A percentile compares a stretch with the other conserved stretches of the same genome.
Conservation (phyloP, 2,113 vertebrate species). For the Notiomystis cincta region DNA sequence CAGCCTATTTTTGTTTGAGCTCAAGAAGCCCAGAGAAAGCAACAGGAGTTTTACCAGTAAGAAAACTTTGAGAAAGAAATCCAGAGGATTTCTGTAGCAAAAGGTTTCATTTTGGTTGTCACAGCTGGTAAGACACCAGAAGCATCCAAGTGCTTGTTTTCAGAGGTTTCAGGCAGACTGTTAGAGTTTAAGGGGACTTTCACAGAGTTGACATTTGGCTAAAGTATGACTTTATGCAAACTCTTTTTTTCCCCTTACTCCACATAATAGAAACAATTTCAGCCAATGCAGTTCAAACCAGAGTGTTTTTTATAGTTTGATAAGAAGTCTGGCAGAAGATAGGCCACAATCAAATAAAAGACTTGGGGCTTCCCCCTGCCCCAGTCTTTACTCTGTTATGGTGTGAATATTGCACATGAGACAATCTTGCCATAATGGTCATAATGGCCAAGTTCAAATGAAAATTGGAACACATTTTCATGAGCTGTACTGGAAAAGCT, state of each 20-base stretch:
- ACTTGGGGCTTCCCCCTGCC: neutral
- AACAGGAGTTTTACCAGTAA: neutral
- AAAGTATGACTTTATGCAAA: neutral
- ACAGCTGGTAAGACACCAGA: neutral
- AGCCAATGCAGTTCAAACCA: neutral
- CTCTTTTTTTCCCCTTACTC: neutral
- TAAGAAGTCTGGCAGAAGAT: neutral
- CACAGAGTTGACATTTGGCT: neutral
- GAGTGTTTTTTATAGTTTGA: neutral
- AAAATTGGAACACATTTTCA: neutral
- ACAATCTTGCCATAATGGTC: neutral
- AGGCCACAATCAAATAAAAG: neutral
- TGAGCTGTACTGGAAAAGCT: neutral
- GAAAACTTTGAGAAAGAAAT: neutral
- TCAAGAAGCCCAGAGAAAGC: neutral
- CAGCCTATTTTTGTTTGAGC: neutral
- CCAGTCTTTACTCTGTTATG: neutral
- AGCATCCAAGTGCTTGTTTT: neutral
- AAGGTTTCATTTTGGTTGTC: neutral
- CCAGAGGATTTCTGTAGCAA: neutral
- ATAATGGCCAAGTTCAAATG: neutral
- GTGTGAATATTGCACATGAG: neutral
- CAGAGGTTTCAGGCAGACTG: neutral
- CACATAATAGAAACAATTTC: neutral
- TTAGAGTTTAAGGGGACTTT: neutral